Evolutionary conservation across 2,113 vertebrate genomes (phyloP), one percentile per base, ranked within the genome.

Genomic region (Spea multiplicata): DNA sequence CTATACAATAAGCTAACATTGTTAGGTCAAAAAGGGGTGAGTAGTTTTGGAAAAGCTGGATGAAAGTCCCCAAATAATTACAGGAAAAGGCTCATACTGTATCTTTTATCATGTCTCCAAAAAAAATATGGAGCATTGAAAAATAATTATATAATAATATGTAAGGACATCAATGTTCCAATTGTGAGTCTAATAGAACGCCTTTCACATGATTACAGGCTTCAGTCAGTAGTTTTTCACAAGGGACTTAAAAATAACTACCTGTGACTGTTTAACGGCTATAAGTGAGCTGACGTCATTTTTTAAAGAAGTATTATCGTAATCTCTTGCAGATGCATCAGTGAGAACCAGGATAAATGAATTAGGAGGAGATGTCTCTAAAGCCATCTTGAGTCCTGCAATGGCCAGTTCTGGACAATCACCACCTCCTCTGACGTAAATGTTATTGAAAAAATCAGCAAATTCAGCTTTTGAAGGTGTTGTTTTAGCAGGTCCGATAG

Each of bases 281-380:
- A 76, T 76, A 7, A 76, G 74, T 14, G 65, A 59, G 17, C 59
- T n/a, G 9, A 76, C 61, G 30, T 69, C 5, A 59, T 47, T 61
- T 59, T n/a, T 59, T 47, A 76, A 61, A 12, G 16, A 3, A 9
- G 16, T 44, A 69, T 76, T 45, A 46, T 69, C 44, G n/a, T 69
- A 76, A 69, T 76, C 75, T 17, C 57, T 69, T 45, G 75, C 75
- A 46, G 75, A 76, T 47, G 75, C 75, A 59, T 76, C 75, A 17
- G 75, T 76, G 13, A 76, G 13, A 5, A 76, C 66, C 44, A 76
- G 5, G 57, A 76, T 76, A 4, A 76, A 55, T 17, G 75, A 76
- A 9, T 76, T 30, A 61, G 16, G 5, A 45, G 75, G 75, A 4
- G 75, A 76, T 4, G 5, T 14, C 52, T 69, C 52, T n/a, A 76